These are phyloP conservation scores for Stegophylla sp. DNA, from an alignment of 2,888 invertebrate genomes.

Conservation along the genomic window DNA sequence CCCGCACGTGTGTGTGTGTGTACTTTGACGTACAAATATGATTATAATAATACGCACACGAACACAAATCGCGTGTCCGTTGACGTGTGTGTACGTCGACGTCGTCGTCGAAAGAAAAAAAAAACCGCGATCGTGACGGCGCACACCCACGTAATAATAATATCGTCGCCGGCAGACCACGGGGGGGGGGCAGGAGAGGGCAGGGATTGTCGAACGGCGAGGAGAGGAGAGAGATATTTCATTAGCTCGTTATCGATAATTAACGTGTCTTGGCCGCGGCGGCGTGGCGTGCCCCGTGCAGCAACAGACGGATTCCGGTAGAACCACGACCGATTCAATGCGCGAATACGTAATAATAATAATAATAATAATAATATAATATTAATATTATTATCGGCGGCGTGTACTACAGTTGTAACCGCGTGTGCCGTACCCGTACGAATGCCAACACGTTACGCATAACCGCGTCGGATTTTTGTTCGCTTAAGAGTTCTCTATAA, in stretches of 20 bases:
- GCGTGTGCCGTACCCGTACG: neutral
- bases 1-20: neutral
- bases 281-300: constrained; percentile 15
- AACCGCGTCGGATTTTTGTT: no score
- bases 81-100: neutral
- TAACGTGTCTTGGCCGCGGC: constrained; percentile 59
- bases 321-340: constrained; percentile 44
- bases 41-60: constrained; percentile 29
- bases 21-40: constrained; percentile 18
- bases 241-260: constrained; percentile 59
- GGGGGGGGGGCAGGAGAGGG: neutral
- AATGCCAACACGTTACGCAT: neutral
- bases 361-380: neutral
- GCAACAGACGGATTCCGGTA: constrained; percentile 34
- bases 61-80: neutral
- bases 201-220: no score
- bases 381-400: no score
- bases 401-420: no score
- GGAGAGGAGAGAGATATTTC: constrained; percentile 40
- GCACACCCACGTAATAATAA: constrained; percentile 57
- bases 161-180: constrained; percentile 26
- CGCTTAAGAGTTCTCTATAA: no score
- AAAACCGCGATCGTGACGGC: constrained; percentile 36
- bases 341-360: neutral
- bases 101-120: neutral